Evolutionary conservation across 2,888 invertebrate species (phyloP).

Genomic region (Furcula furcula): DNA sequence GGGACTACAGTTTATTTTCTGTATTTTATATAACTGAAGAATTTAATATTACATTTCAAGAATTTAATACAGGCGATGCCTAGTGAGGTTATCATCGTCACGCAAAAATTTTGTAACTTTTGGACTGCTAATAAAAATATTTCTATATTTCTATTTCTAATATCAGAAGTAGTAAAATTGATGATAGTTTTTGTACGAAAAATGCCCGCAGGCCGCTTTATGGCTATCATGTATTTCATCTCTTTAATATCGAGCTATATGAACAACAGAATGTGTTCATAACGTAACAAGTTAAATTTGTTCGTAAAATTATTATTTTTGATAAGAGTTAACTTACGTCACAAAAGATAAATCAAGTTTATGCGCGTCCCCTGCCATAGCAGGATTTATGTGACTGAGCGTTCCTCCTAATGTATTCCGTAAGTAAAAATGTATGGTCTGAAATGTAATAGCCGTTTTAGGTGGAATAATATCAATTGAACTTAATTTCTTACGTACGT

Average conservation of each 20-base stretch:
- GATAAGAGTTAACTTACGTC: constrained; percentile 68
- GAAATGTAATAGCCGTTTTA: constrained; percentile 28
- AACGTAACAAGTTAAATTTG: constrained; percentile 44
- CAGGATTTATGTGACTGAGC: constrained; percentile 67
- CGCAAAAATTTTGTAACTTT: no score
- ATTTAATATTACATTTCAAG: no score
- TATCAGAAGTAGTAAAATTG: no score
- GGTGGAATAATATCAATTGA: constrained; percentile 12
- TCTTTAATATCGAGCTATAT: constrained; percentile 9
- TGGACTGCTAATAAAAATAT: no score
- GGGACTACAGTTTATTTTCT: no score
- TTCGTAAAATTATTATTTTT: constrained; percentile 60
- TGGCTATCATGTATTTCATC: no score
- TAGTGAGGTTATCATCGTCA: no score
- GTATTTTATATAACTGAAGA: no score
- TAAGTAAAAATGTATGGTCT: constrained; percentile 41
- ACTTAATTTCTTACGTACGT: constrained; percentile 5
- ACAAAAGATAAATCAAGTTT: constrained; percentile 77
- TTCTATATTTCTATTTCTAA: no score
- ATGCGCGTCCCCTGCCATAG: constrained; percentile 72
- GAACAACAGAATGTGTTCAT: constrained; percentile 23
- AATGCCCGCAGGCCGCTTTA: no score
- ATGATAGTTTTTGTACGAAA: no score
- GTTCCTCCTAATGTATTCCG: constrained; percentile 58
- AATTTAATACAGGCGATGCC: no score